Evolutionary conservation across 2,113 vertebrate genomes (phyloP), one percentile per base, ranked within the genome.

Genomic region (Gambusia holbrooki): DNA sequence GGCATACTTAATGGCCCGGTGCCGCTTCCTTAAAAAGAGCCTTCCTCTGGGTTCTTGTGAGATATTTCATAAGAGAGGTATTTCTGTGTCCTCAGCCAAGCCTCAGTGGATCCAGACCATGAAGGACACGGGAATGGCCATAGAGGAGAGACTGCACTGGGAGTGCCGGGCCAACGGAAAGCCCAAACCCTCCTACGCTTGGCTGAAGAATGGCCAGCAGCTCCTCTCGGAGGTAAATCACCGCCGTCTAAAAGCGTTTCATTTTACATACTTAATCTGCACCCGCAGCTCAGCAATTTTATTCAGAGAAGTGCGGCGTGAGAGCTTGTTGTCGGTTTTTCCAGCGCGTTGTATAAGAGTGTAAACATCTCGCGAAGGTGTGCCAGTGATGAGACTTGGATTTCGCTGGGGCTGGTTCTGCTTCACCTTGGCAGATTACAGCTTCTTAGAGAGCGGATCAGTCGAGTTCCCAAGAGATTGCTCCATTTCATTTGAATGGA

Each of bases 91-190:
- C 79, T 71, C 90, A 98, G 97, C 97, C 82, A 97, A 96, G 77
- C 97, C 97, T 77, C 96, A 99, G 87, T 99, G 97, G 97, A 86
- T 97, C 66, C 97, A 97, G 89, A 93, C 85, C 25, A 95, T 97
- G 90, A 93, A 92, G 80, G 96, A 98, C 66, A 84, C 82, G 13
- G 95, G 97, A 54, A 89, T 94, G 66, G 94, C 96, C 17, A 95
- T 98, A 30, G 97, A 96, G 72, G 97, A 98, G 81, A 94, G 86
- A 10, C 90, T 98, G 2, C 88, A 89, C 75, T 98, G 97, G 97
- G 96, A 97, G 61, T 99, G 97, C 73, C 94, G 94, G 66, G 97
- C 96, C 1, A 96, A 93, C 68, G 97, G 97, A 33, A 98, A 96
- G 70, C 97, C 97, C 74, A 97, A 96, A 80, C 96, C 97, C 1